Percentiles rank a stretch among this genome's conserved stretches.
Conservation (phyloP, 30 jellyfish, hydroid and myxozoan genomes). For the Phacellophora camtschatica region DNA sequence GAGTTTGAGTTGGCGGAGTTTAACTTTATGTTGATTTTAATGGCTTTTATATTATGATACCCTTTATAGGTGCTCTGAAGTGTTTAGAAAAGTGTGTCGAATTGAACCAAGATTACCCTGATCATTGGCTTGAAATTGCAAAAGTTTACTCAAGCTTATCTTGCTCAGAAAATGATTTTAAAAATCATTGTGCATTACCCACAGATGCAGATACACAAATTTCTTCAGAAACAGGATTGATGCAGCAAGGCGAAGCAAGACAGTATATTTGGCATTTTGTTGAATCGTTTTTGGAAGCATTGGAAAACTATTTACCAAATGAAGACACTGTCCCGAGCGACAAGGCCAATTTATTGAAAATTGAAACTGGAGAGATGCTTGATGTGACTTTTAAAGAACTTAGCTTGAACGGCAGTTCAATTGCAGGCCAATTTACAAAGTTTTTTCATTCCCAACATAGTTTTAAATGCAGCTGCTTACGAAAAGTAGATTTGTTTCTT, state of each 20-base stretch:
- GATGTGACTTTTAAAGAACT: too few relatives aligned
- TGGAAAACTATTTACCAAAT: background rate
- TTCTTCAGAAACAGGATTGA: background rate
- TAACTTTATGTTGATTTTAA: too few relatives aligned
- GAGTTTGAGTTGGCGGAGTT: too few relatives aligned
- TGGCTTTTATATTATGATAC: too few relatives aligned
- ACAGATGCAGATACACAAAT: background rate
- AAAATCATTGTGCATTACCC: background rate
- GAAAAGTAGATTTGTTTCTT: background rate
- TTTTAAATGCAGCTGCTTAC: background rate
- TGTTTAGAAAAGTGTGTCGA: conserved; percentile 6
- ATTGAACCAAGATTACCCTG: conserved; percentile 38
- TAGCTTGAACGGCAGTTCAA: too few relatives aligned
- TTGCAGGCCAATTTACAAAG: too few relatives aligned
- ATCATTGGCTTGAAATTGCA: conserved; percentile 14
- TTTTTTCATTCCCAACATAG: too few relatives aligned
- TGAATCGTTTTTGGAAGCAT: background rate
- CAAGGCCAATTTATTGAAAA: too few relatives aligned
- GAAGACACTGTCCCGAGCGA: too few relatives aligned
- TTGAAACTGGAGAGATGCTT: too few relatives aligned
- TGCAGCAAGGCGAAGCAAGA: background rate
- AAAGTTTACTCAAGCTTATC: background rate
- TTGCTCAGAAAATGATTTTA: background rate
- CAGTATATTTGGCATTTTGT: background rate
- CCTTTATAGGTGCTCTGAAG: conserved; percentile 14